Evolutionary conservation across 1,140 invertebrate genomes (phyloP), one percentile per base, ranked within the genome.

Genomic region (Cotesia glomerata): DNA sequence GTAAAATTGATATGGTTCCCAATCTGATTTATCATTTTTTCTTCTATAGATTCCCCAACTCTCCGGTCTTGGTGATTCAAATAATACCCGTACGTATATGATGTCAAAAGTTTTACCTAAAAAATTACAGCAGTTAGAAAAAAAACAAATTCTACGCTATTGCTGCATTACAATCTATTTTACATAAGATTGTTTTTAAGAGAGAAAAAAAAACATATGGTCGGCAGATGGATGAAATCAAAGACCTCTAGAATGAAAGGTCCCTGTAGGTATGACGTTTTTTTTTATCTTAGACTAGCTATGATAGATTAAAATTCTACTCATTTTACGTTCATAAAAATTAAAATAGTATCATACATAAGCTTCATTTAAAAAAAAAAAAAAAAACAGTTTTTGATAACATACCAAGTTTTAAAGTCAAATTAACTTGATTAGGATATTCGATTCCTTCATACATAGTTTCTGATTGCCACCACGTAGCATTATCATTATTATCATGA

Each of bases 381-480:
- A 9, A 26, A 16, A 67, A 74, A 11, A 54, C n/a, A n/a, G 16
- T 67, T 56, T 68, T 8, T 39, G 54, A 59, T 4, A 71, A 77
- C 91, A 90, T 88, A 97, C 96, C 91, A 68, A 99, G 90, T 81
- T 93, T 89, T 8, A 99, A 87, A 0, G 97, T 99, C 16, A 99
- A 87, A 85, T 98, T 98, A 45, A 99, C 96, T 86, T 93, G 91
- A 79, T 93, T 94, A 0, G 96, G 95, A 82, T 93, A 94, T 82
- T 98, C 94, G 14, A 98, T 93, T 13, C 92, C 93, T 78, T 99
- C 95, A 75, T 91, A 91, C 95, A 99, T 98, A 0, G 98, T 99
- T 80, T 98, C 95, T 2, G 96, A 98, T 82, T 99, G 97, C 98
- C 98, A 99, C 96, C 97, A 99, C 0, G 98, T 98, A 74, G 93